A percentile compares a stretch with the other conserved stretches of the same genome.
phyloP scores from a whole-genome alignment of 2,113 vertebrate genomes.

The Lynx canadensis region DNA sequence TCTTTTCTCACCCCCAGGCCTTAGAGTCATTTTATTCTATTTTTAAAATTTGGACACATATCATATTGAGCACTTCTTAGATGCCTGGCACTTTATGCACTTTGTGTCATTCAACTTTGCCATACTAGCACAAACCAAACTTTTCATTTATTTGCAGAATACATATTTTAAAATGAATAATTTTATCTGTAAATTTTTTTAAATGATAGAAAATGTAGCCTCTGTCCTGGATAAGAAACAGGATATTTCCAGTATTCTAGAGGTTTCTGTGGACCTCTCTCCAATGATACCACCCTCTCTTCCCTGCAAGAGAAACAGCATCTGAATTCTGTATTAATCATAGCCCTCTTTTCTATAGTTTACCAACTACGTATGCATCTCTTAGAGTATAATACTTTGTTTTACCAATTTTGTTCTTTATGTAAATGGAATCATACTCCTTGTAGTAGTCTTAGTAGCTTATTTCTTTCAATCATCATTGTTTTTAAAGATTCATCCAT shows the following conservation, averaged over 20 bases:
- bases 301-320: neutral
- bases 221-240: slow-evolving; percentile 3
- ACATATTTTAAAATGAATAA: slow-evolving; percentile 28
- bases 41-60: neutral
- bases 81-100: neutral
- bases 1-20: neutral
- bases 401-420: neutral
- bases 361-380: neutral
- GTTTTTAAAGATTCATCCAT: neutral
- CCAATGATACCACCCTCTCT: neutral
- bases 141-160: slow-evolving; percentile 21
- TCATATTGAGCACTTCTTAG: slow-evolving; percentile 4
- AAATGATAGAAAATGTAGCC: slow-evolving; percentile 31
- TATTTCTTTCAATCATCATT: neutral
- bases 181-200: slow-evolving; percentile 24
- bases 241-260: neutral
- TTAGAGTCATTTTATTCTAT: neutral
- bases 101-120: neutral
- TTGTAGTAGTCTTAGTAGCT: neutral
- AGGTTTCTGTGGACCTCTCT: neutral
- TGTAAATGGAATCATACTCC: neutral
- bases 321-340: slow-evolving; percentile 26
- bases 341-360: slow-evolving; percentile 23
- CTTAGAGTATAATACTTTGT: neutral
- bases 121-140: neutral